Percentiles rank a stretch among this genome's conserved stretches.
Evolutionary conservation across 2,888 invertebrate species (phyloP).

Genomic region (Acrobasis consociella): DNA sequence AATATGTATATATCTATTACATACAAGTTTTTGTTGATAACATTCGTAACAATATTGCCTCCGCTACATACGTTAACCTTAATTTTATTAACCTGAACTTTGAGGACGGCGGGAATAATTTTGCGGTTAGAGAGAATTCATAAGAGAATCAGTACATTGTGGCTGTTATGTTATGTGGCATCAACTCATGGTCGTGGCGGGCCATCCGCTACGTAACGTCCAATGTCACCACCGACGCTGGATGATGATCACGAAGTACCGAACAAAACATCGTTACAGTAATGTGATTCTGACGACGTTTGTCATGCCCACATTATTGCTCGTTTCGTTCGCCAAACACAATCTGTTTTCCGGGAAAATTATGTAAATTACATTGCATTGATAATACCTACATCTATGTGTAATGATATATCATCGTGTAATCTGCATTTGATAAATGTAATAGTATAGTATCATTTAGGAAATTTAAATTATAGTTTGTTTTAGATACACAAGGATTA

Average conservation of each 20-base stretch:
- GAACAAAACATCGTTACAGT: conserved; percentile 12
- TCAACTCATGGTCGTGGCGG: neutral
- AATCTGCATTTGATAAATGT: too few species aligned
- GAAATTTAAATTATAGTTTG: too few species aligned
- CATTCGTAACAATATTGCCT: too few species aligned
- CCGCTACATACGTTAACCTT: too few species aligned
- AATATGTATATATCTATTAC: too few species aligned
- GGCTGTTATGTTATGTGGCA: neutral
- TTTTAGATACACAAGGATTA: too few species aligned
- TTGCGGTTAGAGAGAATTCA: neutral
- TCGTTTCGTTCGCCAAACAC: neutral
- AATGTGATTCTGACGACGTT: conserved; percentile 4
- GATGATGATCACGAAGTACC: neutral
- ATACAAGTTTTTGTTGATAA: too few species aligned
- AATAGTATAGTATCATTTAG: too few species aligned
- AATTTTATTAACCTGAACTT: neutral
- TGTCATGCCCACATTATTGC: conserved; percentile 4
- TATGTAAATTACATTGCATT: neutral
- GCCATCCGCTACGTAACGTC: conserved; percentile 8
- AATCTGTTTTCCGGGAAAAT: conserved; percentile 3
- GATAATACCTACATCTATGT: too few species aligned
- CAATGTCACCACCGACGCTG: neutral
- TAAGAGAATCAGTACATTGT: neutral
- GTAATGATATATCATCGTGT: too few species aligned
- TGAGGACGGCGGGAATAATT: neutral